Evolutionary conservation across 1,140 invertebrate genomes (phyloP).

Genomic region (Aplysia californica): DNA sequence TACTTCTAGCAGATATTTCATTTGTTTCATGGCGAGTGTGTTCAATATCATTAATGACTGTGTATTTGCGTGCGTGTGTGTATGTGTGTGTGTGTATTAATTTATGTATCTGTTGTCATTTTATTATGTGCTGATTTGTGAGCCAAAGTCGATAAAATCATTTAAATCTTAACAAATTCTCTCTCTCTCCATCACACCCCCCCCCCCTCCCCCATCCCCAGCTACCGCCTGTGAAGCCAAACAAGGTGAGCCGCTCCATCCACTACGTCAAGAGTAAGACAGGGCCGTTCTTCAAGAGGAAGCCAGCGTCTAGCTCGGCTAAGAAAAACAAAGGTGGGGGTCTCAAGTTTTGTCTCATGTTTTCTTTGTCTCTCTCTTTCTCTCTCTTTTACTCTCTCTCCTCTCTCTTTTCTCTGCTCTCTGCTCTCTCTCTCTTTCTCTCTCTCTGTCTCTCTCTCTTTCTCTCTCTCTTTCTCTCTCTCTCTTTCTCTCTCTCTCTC

Average conservation of each 20-base stretch:
- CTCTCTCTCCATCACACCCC: too few species aligned
- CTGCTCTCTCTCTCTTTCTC: constrained; percentile 9
- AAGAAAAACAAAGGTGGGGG: constrained; percentile 27
- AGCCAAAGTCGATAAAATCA: too few species aligned
- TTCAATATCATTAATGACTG: too few species aligned
- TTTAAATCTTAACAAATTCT: too few species aligned
- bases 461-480: neutral
- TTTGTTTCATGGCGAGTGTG: too few species aligned
- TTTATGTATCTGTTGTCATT: too few species aligned
- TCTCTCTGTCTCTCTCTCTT: neutral
- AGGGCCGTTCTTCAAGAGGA: constrained; percentile 15
- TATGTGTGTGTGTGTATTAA: too few species aligned
- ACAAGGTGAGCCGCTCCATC: constrained; percentile 25
- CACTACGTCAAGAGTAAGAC: constrained; percentile 26
- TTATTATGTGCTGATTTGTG: too few species aligned
- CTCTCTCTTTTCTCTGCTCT: neutral
- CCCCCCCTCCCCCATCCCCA: too few species aligned
- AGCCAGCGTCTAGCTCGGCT: constrained; percentile 11
- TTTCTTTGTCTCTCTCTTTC: constrained; percentile 1
- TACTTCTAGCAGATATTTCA: too few species aligned
- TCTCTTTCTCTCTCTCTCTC: neutral
- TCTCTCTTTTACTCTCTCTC: constrained; percentile 3
- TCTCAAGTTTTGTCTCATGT: too few species aligned
- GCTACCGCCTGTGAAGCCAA: constrained; percentile 20
- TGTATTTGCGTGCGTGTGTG: too few species aligned